These are phyloP conservation scores for Syrphus vitripennis DNA, from an alignment of 2,888 invertebrate genomes.

Conservation along the genomic window DNA sequence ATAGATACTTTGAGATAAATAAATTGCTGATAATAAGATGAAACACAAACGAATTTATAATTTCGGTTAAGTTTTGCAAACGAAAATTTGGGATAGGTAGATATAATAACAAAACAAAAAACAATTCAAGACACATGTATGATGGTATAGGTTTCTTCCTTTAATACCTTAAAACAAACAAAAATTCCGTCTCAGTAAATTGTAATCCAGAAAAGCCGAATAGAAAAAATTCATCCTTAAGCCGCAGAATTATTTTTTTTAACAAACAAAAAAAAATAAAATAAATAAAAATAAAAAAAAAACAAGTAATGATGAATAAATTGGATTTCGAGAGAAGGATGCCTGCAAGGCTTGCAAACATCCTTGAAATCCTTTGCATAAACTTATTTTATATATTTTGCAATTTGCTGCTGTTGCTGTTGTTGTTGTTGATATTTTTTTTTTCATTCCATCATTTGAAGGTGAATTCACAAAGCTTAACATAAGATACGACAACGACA, in stretches of 20 bases:
- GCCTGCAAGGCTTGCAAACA: slow-evolving; percentile 52
- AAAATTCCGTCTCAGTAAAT: slow-evolving; percentile 20
- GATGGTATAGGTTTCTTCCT: too few relatives aligned
- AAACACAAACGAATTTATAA: not conserved
- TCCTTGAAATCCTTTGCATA: slow-evolving; percentile 66
- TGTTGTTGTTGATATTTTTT: not conserved
- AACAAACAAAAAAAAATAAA: not conserved
- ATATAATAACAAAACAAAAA: not conserved
- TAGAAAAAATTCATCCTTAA: slow-evolving; percentile 11
- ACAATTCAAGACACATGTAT: slow-evolving; percentile 23
- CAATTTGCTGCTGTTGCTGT: not conserved
- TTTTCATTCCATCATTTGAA: slow-evolving; percentile 13
- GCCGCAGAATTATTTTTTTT: slow-evolving; percentile 61
- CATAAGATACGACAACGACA: slow-evolving; percentile 38
- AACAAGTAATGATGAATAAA: slow-evolving; percentile 69
- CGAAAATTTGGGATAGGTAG: slow-evolving; percentile 8
- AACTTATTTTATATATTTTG: slow-evolving; percentile 29
- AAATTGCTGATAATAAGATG: not conserved
- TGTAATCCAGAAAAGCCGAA: slow-evolving; percentile 37
- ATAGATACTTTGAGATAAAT: too few relatives aligned
- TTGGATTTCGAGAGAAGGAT: slow-evolving; percentile 58
- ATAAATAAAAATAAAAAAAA: not conserved
- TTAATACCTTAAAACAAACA: slow-evolving; percentile 11
- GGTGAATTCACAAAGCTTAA: slow-evolving; percentile 50
- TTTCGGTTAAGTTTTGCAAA: not conserved